A percentile compares a stretch with the other conserved stretches of the same genome.
Evolutionary conservation across 1,140 invertebrate genomes (phyloP).

Genomic region (Eulimnadia texana): DNA sequence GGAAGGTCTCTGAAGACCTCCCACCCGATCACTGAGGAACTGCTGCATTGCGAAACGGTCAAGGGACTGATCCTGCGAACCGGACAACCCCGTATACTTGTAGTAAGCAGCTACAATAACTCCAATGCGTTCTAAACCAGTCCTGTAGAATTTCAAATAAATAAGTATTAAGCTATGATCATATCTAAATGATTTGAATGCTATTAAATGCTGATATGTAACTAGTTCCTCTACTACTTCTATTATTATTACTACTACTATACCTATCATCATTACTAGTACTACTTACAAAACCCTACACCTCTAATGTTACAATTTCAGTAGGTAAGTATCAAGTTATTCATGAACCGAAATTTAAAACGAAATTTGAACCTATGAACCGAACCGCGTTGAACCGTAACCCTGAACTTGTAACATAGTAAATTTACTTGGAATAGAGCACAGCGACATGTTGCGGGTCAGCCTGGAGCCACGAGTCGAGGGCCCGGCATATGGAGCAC

Average conservation of each 20-base stretch:
- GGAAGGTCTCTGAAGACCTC: conserved; percentile 63
- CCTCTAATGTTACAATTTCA: background rate
- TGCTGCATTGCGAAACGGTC: conserved; percentile 83
- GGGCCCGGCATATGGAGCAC: conserved; percentile 79
- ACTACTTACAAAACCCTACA: too few species aligned
- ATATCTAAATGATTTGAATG: too few species aligned
- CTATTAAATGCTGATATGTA: too few species aligned
- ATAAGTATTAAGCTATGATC: too few species aligned
- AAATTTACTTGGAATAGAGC: conserved; percentile 58
- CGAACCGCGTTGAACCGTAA: background rate
- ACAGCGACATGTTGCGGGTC: conserved; percentile 65
- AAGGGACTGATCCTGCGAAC: conserved; percentile 67
- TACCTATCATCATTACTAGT: too few species aligned
- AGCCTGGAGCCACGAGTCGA: conserved; percentile 74
- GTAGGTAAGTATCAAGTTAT: too few species aligned
- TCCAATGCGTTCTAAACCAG: conserved; percentile 59
- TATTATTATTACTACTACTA: too few species aligned
- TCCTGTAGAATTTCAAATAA: conserved; percentile 30
- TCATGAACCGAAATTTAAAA: too few species aligned
- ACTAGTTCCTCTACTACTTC: too few species aligned
- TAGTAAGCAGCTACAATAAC: conserved; percentile 81
- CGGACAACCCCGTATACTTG: conserved; percentile 86
- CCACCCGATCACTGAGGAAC: conserved; percentile 75
- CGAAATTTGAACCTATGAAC: background rate
- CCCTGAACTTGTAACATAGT: background rate